Evolutionary conservation across 2,888 invertebrate species (phyloP), one percentile per base, ranked within the genome.

Genomic region (Xestia c-nigrum): DNA sequence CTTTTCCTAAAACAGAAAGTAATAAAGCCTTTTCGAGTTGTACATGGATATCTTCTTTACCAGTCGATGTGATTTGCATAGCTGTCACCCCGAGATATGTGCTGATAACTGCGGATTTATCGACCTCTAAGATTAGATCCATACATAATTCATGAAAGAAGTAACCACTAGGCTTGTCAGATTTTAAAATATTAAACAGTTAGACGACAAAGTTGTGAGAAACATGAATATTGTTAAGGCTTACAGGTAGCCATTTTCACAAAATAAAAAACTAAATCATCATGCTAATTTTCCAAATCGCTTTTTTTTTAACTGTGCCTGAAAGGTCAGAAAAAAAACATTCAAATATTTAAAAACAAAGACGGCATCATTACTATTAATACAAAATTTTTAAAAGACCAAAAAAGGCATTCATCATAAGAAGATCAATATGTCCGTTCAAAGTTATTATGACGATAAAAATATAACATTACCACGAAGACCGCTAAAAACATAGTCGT

Each of bases 21-120:
- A 74, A 80, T 80, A 84, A 71, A 14, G 64, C 55, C 73, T 74
- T 84, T 76, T 71, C 75, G 43, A 72, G 65, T 55, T 24, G 1
- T 72, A 74, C 74, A 65, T 79, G 65, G 74, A 81, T 76, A 83
- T 82, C 76, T 85, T 86, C 79, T 86, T 85, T 78, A 76, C 69
- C 64, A 80, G 78, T 81, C 73, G 83, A 74, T 78, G 74, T 74
- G 70, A 90, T 92, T 91, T 89, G 85, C 91, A 91, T 91, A 89
- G 84, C 87, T 90, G 91, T 88, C 90, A 88, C 80, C 84, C 82
- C 66, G 69, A 87, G 89, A 90, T 88, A 86, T 76, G 83, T 80
- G 76, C 84, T 79, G 91, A 92, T 91, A 91, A 88, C 80, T 72
- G 74, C 68, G 73, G 87, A 92, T 91, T 90, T 91, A 92, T 90